Evolutionary conservation across 2,888 invertebrate genomes (phyloP), one percentile per base, ranked within the genome.

Genomic region (Caradrina kadenii): DNA sequence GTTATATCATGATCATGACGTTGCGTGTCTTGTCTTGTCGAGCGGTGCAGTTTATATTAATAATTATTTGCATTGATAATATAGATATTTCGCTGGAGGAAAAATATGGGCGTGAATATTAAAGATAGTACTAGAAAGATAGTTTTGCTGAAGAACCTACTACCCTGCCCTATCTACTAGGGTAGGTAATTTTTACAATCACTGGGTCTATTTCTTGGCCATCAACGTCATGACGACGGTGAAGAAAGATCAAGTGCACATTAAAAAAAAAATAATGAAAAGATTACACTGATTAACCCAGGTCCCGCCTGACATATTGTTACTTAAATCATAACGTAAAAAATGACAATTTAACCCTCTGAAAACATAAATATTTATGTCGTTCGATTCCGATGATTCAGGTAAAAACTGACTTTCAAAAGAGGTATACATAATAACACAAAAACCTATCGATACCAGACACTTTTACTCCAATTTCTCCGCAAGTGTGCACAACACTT

Each of bases 11-110:
- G 4, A n/a, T 67, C 31, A 67, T 63, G 6, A n/a, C 0, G 15
- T 81, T 61, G 81, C 76, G 81, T 76, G 70, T 50, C 39, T 10
- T 60, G 77, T 61, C 56, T 21, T 58, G 53, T 50, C 45, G 8
- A n/a, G n/a, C 39, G 7, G 15, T 11, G 31, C 15, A 42, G 42
- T 70, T 62, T 56, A 53, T 63, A 61, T 19, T 48, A 52, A 53
- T 48, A 26, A 10, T 56, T 11, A 39, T 58, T 76, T 77, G 8
- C 39, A 64, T 60, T 49, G 19, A 39, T 48, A 17, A 42, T 42
- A 50, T 22, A 7, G 35, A 31, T 11, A 54, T 39, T 63, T 63
- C 2, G 49, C 45, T 54, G 0, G n/a, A 53, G 35, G 61, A 45
- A 0, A 15, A 21, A 48, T n/a, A 55, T 0, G 49, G 1, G 15